Evolutionary conservation across 2,888 invertebrate genomes (phyloP).

Genomic region (Cheilosia soror): DNA sequence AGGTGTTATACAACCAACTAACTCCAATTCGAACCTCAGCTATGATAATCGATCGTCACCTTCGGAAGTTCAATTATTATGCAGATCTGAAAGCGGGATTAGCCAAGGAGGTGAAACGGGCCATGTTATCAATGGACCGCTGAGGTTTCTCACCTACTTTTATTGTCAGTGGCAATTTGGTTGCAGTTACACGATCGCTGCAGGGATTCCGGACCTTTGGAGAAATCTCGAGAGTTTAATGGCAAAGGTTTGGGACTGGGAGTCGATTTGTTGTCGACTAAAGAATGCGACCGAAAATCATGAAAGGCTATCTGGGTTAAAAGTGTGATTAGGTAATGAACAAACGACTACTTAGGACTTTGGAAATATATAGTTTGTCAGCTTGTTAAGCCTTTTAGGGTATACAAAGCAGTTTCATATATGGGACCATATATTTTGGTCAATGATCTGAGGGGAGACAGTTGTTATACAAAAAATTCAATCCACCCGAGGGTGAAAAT

Average conservation of each 20-base stretch:
- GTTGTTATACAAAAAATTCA: too few relatives aligned
- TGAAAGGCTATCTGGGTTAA: constrained; percentile 40
- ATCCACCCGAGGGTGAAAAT: too few relatives aligned
- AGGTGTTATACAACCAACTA: constrained; percentile 64
- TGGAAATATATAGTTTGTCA: neutral
- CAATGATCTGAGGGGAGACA: constrained; percentile 24
- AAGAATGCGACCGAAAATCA: constrained; percentile 15
- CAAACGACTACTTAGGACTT: neutral
- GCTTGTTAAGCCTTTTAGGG: neutral
- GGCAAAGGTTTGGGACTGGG: constrained; percentile 41
- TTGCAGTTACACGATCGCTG: constrained; percentile 45
- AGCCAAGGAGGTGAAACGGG: constrained; percentile 33
- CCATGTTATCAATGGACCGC: constrained; percentile 48
- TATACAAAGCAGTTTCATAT: neutral
- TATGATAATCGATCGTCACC: constrained; percentile 39
- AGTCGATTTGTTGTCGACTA: constrained; percentile 24
- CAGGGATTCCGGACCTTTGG: constrained; percentile 7
- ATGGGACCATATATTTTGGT: neutral
- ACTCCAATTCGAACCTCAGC: constrained; percentile 36
- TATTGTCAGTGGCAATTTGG: constrained; percentile 59
- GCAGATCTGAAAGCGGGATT: constrained; percentile 56
- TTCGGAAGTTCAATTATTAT: constrained; percentile 71
- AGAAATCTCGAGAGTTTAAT: constrained; percentile 23
- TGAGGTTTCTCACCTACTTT: constrained; percentile 57
- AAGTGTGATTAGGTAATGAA: constrained; percentile 52